Conservation (phyloP, 2,888 invertebrate species). For the Papilio elwesi region DNA sequence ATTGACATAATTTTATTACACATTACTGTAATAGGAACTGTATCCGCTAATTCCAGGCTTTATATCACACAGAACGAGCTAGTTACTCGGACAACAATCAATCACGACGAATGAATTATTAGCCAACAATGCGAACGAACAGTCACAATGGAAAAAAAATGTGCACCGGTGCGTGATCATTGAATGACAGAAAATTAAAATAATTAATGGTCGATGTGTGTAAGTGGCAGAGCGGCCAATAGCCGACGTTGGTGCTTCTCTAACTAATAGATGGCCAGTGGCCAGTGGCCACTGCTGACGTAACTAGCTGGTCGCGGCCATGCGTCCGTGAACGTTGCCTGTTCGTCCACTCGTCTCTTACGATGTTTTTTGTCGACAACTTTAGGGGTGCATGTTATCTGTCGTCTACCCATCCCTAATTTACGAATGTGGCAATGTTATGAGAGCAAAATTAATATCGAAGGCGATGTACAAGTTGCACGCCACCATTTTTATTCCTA, state of each 20-base stretch:
- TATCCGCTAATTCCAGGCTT: slow-evolving; percentile 7
- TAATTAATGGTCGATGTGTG: slow-evolving; percentile 50
- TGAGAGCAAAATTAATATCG: no score
- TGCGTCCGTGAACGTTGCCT: background rate
- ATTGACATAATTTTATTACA: slow-evolving; percentile 14
- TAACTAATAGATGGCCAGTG: background rate
- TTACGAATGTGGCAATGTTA: no score
- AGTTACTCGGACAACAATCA: slow-evolving; percentile 22
- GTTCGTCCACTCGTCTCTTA: background rate
- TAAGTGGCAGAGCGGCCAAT: slow-evolving; percentile 30
- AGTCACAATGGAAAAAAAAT: slow-evolving; percentile 39
- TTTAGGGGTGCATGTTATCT: background rate
- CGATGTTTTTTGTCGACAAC: background rate
- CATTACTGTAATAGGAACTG: slow-evolving; percentile 15
- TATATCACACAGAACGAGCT: slow-evolving; percentile 10
- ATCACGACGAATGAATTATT: slow-evolving; percentile 21
- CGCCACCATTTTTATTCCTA: no score
- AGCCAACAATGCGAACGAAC: slow-evolving; percentile 39
- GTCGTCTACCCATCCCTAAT: background rate
- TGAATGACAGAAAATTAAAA: slow-evolving; percentile 54
- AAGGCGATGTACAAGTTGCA: no score
- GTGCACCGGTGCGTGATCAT: slow-evolving; percentile 42
- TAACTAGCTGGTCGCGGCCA: background rate
- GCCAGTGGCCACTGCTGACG: slow-evolving; percentile 3
- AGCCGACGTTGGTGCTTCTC: slow-evolving; percentile 6